Evolutionary conservation across 2,888 invertebrate genomes (phyloP), one percentile per base, ranked within the genome.

Genomic region (Eristalinus aeneus): DNA sequence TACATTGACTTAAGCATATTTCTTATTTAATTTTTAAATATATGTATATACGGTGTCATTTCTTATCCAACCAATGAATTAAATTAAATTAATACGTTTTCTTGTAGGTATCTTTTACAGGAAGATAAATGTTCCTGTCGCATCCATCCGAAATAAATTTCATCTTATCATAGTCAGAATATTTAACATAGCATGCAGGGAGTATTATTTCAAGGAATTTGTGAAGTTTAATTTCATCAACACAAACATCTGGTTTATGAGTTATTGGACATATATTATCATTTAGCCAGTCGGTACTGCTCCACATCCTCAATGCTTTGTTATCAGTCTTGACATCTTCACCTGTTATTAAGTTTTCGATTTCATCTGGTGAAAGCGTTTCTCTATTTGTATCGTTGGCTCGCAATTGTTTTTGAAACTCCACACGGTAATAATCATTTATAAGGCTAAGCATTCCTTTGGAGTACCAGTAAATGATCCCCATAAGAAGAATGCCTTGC

Each of bases 381-480:
- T 54, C 60, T 9, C 12, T 16, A 0, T 46, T 20, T 3, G 65
- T 11, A 32, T 58, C 65, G 1, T 16, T 88, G 1, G 74, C 34
- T 74, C 91, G 88, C 1, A 92, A 63, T 80, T 92, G 91, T 4
- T 89, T 94, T 85, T 94, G 94, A 90, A 97, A 96, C 92, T 96
- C 95, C 54, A 94, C 94, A 88, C 94, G 95, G 90, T 97, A 97
- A 91, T 96, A 96, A 87, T 94, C 94, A 88, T 96, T 95, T 89
- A 97, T 96, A 93, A 96, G 93, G 88, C 94, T 94, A 94, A 96
- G 95, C 72, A 97, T 94, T 88, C 94, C 94, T 34, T 94, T 90
- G 71, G 95, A 95, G 91, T 97, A 97, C 95, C 96, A 96, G 75
- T 94, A 92, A 88, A 97, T 93, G n/a, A 96, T 93, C 46, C 94